Evolutionary conservation across 35 echinoderm and acorn worm genomes (phyloP).

Genomic region (Amphiura filiformis): DNA sequence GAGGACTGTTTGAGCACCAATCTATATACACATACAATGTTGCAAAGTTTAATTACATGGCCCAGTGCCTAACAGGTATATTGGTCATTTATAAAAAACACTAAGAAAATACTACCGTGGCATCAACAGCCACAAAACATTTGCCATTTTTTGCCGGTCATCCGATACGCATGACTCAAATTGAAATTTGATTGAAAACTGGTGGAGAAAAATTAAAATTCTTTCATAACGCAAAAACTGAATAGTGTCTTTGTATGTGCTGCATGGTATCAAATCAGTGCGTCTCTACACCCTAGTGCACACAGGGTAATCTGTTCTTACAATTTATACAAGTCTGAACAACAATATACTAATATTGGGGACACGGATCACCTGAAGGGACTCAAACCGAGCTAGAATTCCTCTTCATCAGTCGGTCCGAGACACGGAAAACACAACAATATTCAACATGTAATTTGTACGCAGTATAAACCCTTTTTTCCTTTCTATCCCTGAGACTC

Average conservation of each 20-base stretch:
- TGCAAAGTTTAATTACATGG: neutral
- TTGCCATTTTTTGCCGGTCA: neutral
- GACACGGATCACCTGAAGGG: neutral
- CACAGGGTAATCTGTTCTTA: neutral
- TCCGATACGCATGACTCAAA: neutral
- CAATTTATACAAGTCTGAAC: neutral
- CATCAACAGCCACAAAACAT: neutral
- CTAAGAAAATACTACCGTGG: neutral
- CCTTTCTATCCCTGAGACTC: neutral
- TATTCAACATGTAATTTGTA: slow-evolving; percentile 6
- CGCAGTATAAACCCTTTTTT: neutral
- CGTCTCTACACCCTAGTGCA: neutral
- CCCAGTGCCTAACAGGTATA: neutral
- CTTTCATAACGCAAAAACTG: neutral
- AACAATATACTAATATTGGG: neutral
- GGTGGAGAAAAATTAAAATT: neutral
- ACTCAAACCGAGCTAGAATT: neutral
- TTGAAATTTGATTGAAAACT: neutral
- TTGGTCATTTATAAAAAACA: slow-evolving; percentile 7
- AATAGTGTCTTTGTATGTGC: neutral
- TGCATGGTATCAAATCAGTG: neutral
- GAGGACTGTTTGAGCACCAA: neutral
- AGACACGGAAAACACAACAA: neutral
- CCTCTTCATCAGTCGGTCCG: neutral
- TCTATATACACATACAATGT: slow-evolving; percentile 2